These are phyloP conservation scores for Anastrepha obliqua DNA, from an alignment of 1,140 invertebrate genomes.

Conservation along the genomic window DNA sequence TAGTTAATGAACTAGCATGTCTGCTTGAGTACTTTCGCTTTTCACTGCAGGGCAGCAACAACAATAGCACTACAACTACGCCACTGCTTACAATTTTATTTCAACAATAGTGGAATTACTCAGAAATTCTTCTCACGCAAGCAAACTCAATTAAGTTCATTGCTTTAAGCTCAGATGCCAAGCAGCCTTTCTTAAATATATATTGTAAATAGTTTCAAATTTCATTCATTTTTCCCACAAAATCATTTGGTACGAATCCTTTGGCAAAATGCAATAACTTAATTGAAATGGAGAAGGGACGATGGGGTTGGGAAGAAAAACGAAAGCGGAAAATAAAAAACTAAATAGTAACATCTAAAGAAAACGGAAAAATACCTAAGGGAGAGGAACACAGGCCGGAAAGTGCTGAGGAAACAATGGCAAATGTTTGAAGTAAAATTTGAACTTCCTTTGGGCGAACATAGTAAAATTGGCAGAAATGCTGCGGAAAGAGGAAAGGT, in stretches of 20 bases:
- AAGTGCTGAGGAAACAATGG: too few relatives aligned
- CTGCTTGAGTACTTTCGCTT: too few relatives aligned
- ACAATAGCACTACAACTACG: too few relatives aligned
- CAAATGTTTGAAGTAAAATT: too few relatives aligned
- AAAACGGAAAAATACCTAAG: not conserved
- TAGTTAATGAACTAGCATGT: too few relatives aligned
- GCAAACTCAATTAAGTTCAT: constrained; percentile 26
- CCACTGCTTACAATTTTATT: too few relatives aligned
- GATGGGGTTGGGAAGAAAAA: not conserved
- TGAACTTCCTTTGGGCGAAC: not conserved
- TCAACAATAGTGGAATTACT: constrained; percentile 10
- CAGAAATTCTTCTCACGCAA: not conserved
- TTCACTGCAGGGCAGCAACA: too few relatives aligned
- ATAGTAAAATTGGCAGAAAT: not conserved
- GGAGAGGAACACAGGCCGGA: not conserved
- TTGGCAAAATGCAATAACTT: constrained; percentile 33
- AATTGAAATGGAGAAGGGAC: not conserved
- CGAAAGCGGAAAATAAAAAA: not conserved
- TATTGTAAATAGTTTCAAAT: constrained; percentile 1
- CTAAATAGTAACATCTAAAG: not conserved
- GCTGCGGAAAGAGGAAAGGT: not conserved
- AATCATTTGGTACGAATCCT: constrained; percentile 25
- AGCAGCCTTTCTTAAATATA: too few relatives aligned
- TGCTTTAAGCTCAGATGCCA: not conserved
- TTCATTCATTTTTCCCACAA: not conserved